Percentiles rank a stretch among this genome's conserved stretches.
phyloP scores from a whole-genome alignment of 2,797 vertebrate genomes.

The Petrocephalus schoutedeni region DNA sequence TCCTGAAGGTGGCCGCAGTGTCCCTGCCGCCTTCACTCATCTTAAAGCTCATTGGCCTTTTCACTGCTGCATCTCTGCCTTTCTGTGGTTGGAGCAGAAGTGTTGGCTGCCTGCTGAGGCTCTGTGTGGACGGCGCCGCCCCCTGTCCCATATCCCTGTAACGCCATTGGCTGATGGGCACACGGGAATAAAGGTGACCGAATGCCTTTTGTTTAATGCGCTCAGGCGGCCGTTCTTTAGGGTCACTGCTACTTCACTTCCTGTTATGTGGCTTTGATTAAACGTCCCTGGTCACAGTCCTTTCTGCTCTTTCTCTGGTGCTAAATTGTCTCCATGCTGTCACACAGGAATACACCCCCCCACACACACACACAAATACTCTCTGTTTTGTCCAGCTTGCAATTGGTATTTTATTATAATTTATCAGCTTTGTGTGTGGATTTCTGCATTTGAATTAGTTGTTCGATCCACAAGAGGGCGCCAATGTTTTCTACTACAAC shows the following conservation, averaged over 20 bases:
- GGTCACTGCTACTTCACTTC: constrained; percentile 49
- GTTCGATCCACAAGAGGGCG: constrained; percentile 5
- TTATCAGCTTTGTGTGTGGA: neutral
- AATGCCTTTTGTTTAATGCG: constrained; percentile 51
- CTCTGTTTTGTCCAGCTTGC: neutral
- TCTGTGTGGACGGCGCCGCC: neutral
- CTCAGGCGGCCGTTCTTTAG: constrained; percentile 49
- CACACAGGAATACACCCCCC: neutral
- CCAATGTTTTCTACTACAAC: neutral
- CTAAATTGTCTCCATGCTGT: neutral
- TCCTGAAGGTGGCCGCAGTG: neutral
- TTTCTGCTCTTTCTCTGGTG: neutral
- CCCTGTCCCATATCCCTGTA: neutral
- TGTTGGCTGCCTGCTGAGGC: neutral
- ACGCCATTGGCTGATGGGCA: constrained; percentile 18
- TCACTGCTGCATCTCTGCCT: neutral
- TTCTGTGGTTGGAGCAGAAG: neutral
- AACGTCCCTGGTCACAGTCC: constrained; percentile 45
- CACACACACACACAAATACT: no score
- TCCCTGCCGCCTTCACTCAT: neutral
- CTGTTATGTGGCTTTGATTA: neutral
- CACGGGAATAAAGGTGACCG: constrained; percentile 31
- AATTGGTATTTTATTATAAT: neutral
- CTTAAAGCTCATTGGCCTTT: neutral
- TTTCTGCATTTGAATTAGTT: neutral